Base-by-base conservation (phyloP, 2,888 invertebrate species). In the Marronus borbonicus region DNA sequence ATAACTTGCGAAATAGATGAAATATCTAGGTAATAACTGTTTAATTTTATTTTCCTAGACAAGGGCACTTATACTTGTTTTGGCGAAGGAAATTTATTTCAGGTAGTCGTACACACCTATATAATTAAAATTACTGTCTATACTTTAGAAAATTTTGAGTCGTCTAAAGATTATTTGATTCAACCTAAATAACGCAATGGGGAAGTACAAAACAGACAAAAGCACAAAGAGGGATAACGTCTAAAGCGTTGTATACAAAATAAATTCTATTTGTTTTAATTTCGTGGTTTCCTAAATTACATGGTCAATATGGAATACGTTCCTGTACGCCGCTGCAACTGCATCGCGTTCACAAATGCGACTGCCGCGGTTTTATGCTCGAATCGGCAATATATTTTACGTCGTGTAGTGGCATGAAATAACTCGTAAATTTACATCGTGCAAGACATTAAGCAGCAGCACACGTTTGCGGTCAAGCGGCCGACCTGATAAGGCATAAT, bases 381-480 rank as follows among this genome's bases (percentile, higher is more conserved):
- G 31, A 65, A 75, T 39, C 52, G 24, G 75, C 52, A 64, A 64
- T 75, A 75, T 65, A 75, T 75, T 75, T 75, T 50, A 65, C 75
- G 64, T 65, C 75, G 62, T 65, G 75, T 75, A 64, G 62, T 49
- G 64, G 39, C 72, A 72, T 58, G 72, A 58, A 72, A 72, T 72
- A 76, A 77, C 75, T 75, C 75, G 75, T 74, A 78, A 78, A 75
- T 77, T 62, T 60, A 77, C 77, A 62, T 77, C 68, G 62, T 77
- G 72, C 70, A 68, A 64, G 77, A 76, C 77, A 64, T 77, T 70
- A 77, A 77, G 72, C 69, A 64, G 77, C 69, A 70, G 80, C 78
- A 79, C 78, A 79, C 80, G 80, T 79, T 78, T 77, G 77, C 78
- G 79, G 78, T 80, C 78, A 80, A 80, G 78, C 78, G 77, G 78